Evolutionary conservation across 2,797 vertebrate species (phyloP).

Genomic region (Enoplosus armatus): DNA sequence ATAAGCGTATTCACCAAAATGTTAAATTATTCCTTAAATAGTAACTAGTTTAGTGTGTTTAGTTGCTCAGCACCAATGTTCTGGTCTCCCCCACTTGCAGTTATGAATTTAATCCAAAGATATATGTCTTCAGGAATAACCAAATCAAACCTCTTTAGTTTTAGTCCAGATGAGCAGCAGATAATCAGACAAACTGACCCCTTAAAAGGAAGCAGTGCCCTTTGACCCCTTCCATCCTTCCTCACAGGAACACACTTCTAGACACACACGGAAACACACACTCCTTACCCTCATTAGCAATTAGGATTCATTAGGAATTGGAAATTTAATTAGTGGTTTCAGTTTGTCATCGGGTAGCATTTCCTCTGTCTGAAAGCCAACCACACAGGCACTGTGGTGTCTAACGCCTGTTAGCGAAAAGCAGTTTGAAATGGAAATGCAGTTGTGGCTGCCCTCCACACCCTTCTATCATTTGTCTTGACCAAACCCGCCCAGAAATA

Average conservation of each 20-base stretch:
- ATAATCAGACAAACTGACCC: constrained; percentile 42
- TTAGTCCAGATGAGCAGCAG: constrained; percentile 36
- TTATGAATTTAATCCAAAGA: constrained; percentile 6
- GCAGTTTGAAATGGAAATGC: constrained; percentile 76
- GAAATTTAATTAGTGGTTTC: constrained; percentile 85
- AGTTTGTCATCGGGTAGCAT: constrained; percentile 62
- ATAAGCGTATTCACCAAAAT: neutral
- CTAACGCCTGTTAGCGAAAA: constrained; percentile 56
- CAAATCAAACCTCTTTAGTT: constrained; percentile 4
- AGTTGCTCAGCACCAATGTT: neutral
- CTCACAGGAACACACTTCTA: constrained; percentile 51
- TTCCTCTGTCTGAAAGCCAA: constrained; percentile 65
- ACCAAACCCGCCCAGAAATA: constrained; percentile 79
- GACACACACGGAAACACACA: constrained; percentile 50
- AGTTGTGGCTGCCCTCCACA: constrained; percentile 75
- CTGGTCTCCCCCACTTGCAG: neutral
- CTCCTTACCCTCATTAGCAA: constrained; percentile 75
- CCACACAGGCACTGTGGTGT: constrained; percentile 50
- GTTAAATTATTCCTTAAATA: neutral
- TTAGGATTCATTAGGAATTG: constrained; percentile 83
- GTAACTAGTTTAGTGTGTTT: neutral
- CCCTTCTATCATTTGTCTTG: constrained; percentile 80
- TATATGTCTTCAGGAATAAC: constrained; percentile 2
- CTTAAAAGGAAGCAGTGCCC: constrained; percentile 55
- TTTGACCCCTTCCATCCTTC: constrained; percentile 68